Base-by-base conservation (phyloP, 92 coral and sea anemone genomes). In the Parazoanthus darwini region DNA sequence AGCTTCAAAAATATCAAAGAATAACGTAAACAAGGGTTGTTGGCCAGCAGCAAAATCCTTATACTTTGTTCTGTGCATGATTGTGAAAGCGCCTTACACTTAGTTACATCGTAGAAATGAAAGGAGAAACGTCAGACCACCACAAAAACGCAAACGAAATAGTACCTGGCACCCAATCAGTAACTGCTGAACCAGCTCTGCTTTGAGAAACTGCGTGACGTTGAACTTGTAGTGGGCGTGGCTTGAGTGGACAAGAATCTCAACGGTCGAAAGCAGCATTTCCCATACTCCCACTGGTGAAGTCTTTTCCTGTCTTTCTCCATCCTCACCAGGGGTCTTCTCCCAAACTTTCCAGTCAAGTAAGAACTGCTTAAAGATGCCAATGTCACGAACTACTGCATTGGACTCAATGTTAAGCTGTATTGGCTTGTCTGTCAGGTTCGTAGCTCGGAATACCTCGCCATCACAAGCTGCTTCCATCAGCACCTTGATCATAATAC, bases 311-410 rank as follows among this genome's bases (percentile, higher is more conserved):
- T 84, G 65, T 22, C 16, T 36, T 35, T 70, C 74, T 26, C 43
- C 48, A 71, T 68, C 63, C 66, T 72, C 87, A 33, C 35, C 39
- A 75, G 79, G 87, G 1, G 96, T 91, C 23, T 91, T 92, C 82
- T 95, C 96, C 99, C 99, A 97, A 81, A 97, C 89, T 87, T 93
- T 96, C 95, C 99, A 93, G 94, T 94, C 96, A 1, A 97, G 90
- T 71, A 97, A 90, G 91, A 94, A 97, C 37, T 97, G 97, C 76
- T 94, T 92, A 84, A 97, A 93, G 67, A 97, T 94, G 80, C 91
- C 99, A 36, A 94, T 94, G 77, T 97, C 96, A 68, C 93, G 96
- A 16, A 97, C 94, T 8, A 95, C 97, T 1, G 99, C 98, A 63
- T 92, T 95, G 75, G 99, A 95, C 91, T 93, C 98, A 50, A 97